Evolutionary conservation across 2,113 vertebrate species (phyloP).

Genomic region (Jaculus jaculus): DNA sequence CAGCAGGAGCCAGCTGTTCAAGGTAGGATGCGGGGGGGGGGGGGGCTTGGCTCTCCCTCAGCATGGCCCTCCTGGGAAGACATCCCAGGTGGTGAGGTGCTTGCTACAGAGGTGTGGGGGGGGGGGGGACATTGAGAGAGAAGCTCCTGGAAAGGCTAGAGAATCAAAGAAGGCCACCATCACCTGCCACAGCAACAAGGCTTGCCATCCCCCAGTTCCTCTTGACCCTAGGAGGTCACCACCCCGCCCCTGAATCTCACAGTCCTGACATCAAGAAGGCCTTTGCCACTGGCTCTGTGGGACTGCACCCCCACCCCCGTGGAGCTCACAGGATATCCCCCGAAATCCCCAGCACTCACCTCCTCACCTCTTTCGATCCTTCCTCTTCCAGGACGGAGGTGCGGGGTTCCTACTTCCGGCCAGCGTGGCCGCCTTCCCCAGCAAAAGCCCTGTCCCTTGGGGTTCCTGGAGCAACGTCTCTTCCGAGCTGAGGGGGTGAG

Average conservation of each 20-base stretch:
- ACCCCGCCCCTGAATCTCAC: fast-evolving
- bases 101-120: background rate
- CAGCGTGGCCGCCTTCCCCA: background rate
- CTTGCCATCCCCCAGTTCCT: too few species aligned
- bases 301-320: background rate
- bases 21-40: too few species aligned
- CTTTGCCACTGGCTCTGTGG: too few species aligned
- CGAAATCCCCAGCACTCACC: too few species aligned
- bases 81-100: background rate
- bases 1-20: slow-evolving; percentile 81
- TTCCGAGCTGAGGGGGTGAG: slow-evolving; percentile 72
- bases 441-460: slow-evolving; percentile 19
- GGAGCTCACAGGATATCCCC: fast-evolving
- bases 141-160: too few species aligned
- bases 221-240: fast-evolving
- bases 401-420: background rate
- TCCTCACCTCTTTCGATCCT: too few species aligned
- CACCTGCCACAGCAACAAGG: too few species aligned
- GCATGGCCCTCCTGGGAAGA: too few species aligned
- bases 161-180: too few species aligned
- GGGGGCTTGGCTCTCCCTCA: too few species aligned
- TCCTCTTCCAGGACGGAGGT: background rate
- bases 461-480: background rate
- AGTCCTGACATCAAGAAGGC: background rate
- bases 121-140: too few species aligned